Base-by-base conservation (phyloP, 64 coral and sea anemone genomes). In the Montipora capricornis region DNA sequence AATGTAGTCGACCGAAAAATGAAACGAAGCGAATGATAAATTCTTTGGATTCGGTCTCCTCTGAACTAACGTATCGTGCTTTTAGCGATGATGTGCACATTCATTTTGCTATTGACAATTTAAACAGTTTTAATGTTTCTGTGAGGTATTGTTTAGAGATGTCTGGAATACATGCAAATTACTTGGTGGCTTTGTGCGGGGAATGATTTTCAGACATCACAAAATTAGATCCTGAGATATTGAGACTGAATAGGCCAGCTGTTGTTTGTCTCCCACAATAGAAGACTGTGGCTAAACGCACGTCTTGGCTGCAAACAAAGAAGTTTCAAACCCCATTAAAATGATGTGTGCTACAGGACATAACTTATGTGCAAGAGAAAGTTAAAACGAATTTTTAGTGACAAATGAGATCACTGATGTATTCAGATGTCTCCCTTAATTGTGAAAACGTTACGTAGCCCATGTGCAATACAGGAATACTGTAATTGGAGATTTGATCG, bases 151-250 rank as follows among this genome's bases (percentile, higher is more conserved):
- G 82, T 71, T 86, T 50, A 68, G 58, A 49, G 9, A 86, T 70
- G 82, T 71, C 82, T 62, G 45, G 82, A 73, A 71, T 71, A 47
- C 29, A 86, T 86, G 82, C 82, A 86, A 86, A 86, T 86, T 66
- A 83, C 17, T 12, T 49, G 64, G 62, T 66, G 66, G 60, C 60
- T 20, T 68, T 84, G 82, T 84, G 60, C 26, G 82, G 19, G 62
- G 82, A 86, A 71, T 86, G 71, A 86, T 86, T 86, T 86, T 86
- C 64, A 86, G 82, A 86, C 82, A 86, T 86, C 64, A 86, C 82
- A 86, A 86, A 86, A 71, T 86, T 86, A 86, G 82, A 86, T 86
- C 64, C 66, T n/a, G 12, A 47, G 82, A 86, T 86, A 86, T 86
- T 84, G 64, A 71, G 50, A 86, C 6, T n/a, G 82, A 86, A 86